Evolutionary conservation across 2,888 invertebrate genomes (phyloP).

Genomic region (Polia nebulosa): DNA sequence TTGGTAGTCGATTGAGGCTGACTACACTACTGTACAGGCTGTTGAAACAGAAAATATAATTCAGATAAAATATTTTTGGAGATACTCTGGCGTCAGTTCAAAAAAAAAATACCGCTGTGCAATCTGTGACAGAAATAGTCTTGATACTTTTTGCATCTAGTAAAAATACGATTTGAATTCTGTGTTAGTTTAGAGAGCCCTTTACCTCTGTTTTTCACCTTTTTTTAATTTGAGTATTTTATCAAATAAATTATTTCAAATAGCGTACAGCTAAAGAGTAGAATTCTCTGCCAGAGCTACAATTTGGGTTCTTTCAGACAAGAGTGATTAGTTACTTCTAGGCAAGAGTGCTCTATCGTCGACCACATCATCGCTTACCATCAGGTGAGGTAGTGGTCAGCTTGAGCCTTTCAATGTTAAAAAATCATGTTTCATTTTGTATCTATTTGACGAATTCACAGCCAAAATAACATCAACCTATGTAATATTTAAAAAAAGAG

Average conservation of each 20-base stretch:
- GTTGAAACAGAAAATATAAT: slow-evolving; percentile 46
- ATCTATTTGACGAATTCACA: background rate
- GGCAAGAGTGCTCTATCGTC: no score
- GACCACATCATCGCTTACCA: no score
- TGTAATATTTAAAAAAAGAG: slow-evolving; percentile 72
- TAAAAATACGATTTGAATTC: background rate
- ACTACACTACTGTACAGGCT: slow-evolving; percentile 79
- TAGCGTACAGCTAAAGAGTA: no score
- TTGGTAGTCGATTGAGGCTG: slow-evolving; percentile 82
- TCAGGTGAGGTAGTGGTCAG: no score
- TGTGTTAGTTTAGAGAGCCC: background rate
- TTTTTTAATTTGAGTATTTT: no score
- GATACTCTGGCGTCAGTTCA: slow-evolving; percentile 3
- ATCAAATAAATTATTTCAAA: no score
- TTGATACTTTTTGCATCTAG: background rate
- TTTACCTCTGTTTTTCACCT: no score
- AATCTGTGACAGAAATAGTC: background rate
- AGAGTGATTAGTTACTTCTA: no score
- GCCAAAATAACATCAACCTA: slow-evolving; percentile 71
- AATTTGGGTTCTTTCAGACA: no score
- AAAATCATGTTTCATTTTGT: no score
- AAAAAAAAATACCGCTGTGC: background rate
- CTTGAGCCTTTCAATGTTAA: no score
- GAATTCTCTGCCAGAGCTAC: no score
- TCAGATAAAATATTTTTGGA: background rate